A percentile compares a stretch with the other conserved stretches of the same genome.
phyloP scores from a whole-genome alignment of 2,113 vertebrate genomes.

The Marmota monax region DNA sequence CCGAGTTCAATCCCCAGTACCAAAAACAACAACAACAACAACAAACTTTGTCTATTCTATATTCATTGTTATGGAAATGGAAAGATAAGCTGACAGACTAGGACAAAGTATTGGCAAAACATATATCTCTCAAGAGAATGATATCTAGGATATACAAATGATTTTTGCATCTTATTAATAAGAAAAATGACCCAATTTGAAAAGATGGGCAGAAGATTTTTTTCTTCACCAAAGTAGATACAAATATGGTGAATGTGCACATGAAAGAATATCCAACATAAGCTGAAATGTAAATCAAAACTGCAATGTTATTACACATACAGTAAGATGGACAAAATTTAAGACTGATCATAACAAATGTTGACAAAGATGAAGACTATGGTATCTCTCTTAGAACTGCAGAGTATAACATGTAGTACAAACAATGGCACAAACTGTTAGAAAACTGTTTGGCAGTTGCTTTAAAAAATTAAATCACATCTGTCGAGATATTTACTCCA shows the following conservation, averaged over 20 bases:
- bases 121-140: neutral
- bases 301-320: neutral
- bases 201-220: too few species aligned
- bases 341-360: neutral
- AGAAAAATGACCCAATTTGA: too few species aligned
- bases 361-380: neutral
- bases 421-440: neutral
- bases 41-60: neutral
- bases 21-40: too few species aligned
- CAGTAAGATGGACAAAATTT: neutral
- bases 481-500: neutral
- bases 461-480: neutral
- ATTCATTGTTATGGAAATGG: conserved; percentile 16
- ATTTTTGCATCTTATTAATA: too few species aligned
- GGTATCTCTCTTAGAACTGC: neutral
- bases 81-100: neutral
- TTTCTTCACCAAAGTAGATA: neutral
- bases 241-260: neutral
- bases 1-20: too few species aligned
- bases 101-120: neutral
- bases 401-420: neutral
- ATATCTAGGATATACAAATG: too few species aligned
- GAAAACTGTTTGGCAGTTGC: neutral
- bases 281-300: neutral
- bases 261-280: neutral